Base-by-base conservation (phyloP, 2,113 vertebrate species). In the Sander vitreus region DNA sequence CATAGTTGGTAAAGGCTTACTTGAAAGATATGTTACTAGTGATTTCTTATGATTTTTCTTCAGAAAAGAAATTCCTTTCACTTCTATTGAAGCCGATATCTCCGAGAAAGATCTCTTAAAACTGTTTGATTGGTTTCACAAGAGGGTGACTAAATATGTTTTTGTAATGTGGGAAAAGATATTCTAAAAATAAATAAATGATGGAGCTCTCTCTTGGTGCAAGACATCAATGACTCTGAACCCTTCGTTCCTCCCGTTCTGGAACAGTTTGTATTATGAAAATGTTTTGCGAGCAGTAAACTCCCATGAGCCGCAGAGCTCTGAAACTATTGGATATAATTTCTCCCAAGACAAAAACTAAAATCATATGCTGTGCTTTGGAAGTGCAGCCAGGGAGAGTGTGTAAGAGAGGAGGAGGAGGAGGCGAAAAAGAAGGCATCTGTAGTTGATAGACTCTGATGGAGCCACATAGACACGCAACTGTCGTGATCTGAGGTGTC, bases 211-310 rank as follows among this genome's bases (percentile, higher is more conserved):
- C 39, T 11, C 39, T 43, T 43, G 39, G 10, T 43, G 21, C 68
- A 30, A 47, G 19, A 53, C 15, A 54, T 43, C 39, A 47, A 3
- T 25, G 11, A 27, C 45, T 78, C 21, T 4, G 33, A 57, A 55
- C 12, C 62, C 55, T 57, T 70, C 64, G 33, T 43, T 69, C 43
- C 53, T 78, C 59, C 67, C 0, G 21, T 43, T 76, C 72, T 64
- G 76, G 64, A 79, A 53, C 39, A 63, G 25, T 64, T 66, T 85
- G 68, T 76, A 55, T 81, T 25, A 18, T n/a, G 33, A 66, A 14
- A 58, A 15, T 76, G 50, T 33, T 45, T 70, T 75, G 45, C 0
- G 18, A 80, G 25, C 36, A 25, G 33, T 33, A 1, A 81, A 69
- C 45, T 51, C 50, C 33, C 78, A 67, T 57, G 50, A 80, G 50